A percentile compares a stretch with the other conserved stretches of the same genome.
Conservation (phyloP, 2,113 vertebrate genomes). For the Hiodon tergisus region DNA sequence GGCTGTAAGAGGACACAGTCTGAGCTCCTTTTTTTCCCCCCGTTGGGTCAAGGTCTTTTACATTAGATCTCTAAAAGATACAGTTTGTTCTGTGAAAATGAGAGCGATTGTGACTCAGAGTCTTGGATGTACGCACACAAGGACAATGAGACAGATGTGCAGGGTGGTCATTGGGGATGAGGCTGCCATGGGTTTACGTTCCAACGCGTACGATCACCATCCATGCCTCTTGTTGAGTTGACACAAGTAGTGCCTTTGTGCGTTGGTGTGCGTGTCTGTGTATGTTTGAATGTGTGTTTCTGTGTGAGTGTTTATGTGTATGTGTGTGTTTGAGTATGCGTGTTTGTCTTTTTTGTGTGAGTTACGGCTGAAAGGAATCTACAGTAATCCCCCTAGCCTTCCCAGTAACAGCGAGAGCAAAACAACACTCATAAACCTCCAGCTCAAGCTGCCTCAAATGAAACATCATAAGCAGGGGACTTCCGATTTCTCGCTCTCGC, state of each 20-base stretch:
- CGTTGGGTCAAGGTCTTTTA: conserved; percentile 19
- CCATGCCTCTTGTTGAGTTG: too few relatives aligned
- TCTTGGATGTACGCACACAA: conserved; percentile 20
- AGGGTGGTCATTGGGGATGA: too few relatives aligned
- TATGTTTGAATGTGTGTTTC: not conserved
- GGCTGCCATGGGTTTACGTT: too few relatives aligned
- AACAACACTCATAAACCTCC: conserved; percentile 17
- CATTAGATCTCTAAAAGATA: conserved; percentile 15
- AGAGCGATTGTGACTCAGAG: not conserved
- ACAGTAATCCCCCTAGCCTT: conserved; percentile 22
- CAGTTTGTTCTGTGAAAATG: conserved; percentile 18
- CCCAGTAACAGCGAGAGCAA: conserved; percentile 18
- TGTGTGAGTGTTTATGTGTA: conserved; percentile 12
- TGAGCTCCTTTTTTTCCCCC: conserved; percentile 18
- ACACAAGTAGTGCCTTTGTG: too few relatives aligned
- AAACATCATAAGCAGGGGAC: conserved; percentile 29
- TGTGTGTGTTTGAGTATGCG: conserved; percentile 23
- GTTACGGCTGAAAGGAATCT: conserved; percentile 31
- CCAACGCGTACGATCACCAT: too few relatives aligned
- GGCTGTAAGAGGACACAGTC: conserved; percentile 15
- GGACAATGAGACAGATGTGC: not conserved
- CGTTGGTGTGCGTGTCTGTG: not conserved
- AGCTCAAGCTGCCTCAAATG: conserved; percentile 26
- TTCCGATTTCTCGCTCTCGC: conserved; percentile 10
- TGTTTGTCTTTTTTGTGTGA: not conserved